Conservation (phyloP, 2,888 invertebrate species). For the Eupeodes latifasciatus region DNA sequence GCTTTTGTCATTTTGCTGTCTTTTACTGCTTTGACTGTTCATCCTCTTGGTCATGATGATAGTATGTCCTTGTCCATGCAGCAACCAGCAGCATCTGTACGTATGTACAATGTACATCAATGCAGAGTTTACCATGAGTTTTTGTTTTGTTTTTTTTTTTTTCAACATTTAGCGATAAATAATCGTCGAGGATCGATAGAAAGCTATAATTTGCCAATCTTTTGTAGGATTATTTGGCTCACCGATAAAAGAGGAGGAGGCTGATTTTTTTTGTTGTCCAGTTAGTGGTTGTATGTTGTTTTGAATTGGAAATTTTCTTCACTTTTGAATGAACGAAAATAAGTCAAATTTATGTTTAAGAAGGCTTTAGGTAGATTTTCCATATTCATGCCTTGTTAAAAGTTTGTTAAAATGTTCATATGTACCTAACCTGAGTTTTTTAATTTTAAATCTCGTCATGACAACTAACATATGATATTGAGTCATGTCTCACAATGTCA, state of each 20-base stretch:
- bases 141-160: conserved; percentile 55
- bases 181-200: conserved; percentile 70
- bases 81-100: not conserved
- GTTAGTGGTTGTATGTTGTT: not conserved
- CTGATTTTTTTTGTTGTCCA: not conserved
- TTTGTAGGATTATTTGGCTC: conserved; percentile 66
- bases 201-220: conserved; percentile 72
- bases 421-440: not conserved
- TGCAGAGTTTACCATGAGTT: not conserved
- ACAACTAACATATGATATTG: conserved; percentile 4
- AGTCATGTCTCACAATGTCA: conserved; percentile 28
- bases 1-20: conserved; percentile 7
- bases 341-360: no score
- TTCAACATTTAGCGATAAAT: conserved; percentile 67
- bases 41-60: conserved; percentile 11
- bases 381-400: no score
- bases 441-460: not conserved
- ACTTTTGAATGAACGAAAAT: conserved; percentile 37
- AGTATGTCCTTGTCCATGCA: conserved; percentile 6
- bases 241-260: conserved; percentile 10
- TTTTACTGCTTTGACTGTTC: conserved; percentile 35
- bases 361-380: no score
- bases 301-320: conserved; percentile 51
- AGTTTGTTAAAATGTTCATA: no score
- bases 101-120: not conserved